Evolutionary conservation across 2,113 vertebrate genomes (phyloP), one percentile per base, ranked within the genome.

Genomic region (Ranitomeya variabilis): DNA sequence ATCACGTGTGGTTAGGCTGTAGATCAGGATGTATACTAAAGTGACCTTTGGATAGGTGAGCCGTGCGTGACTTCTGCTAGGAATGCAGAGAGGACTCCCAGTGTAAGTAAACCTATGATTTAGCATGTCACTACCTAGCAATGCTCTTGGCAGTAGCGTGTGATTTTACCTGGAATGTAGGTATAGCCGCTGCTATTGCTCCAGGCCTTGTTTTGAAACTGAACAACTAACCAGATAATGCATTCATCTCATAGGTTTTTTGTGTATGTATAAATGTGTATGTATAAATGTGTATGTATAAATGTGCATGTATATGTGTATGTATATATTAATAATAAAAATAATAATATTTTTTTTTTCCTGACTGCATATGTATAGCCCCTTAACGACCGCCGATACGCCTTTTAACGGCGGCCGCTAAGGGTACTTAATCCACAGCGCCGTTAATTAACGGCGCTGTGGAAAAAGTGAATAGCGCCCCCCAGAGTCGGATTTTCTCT

Each of bases 1-100:
- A 57, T n/a, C 45, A 55, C 12, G 0, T 6, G 69, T 12, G 37
- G 69, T 73, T 64, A 64, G 18, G 64, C 7, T 23, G 19, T 52
- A 12, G 21, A 26, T n/a, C 8, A 23, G 52, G 13, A 14, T 23
- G 19, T 55, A 55, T 14, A 59, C 23, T 19, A 6, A 8, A 3
- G 81, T 69, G 62, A 80, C 77, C 77, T 87, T 80, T 80, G 86
- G 60, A 52, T 80, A 80, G 86, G 76, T 80, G 62, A 87, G 85
- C 13, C 76, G 16, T 62, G 76, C 51, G 45, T 52, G 21, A 86
- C 26, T 67, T 59, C 52, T 14, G 7, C 59, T 54, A 67, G 86
- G 86, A 87, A 80, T 87, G 85, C 26, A 52, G 7, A 26, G 37
- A 16, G 55, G 9, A 57, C 45, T 80, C 59, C n/a, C 60, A 12